Base-by-base conservation (phyloP, 2,113 vertebrate genomes). In the Formicarius rufipectus region DNA sequence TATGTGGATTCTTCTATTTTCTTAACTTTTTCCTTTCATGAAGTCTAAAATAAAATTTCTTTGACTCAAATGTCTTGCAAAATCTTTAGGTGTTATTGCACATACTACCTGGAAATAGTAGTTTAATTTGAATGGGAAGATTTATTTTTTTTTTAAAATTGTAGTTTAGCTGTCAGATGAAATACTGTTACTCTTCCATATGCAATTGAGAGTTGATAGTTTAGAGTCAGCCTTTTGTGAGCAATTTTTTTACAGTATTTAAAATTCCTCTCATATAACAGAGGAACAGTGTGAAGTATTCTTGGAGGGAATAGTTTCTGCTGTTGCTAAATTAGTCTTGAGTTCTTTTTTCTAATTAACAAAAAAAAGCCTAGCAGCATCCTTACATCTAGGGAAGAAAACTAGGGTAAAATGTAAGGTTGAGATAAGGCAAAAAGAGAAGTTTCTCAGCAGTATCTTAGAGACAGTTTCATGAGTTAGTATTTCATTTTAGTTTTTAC, bases 341-440 rank as follows among this genome's bases (percentile, higher is more conserved):
- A 89, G 64, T 60, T 74, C 50, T 76, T 62, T 21, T 90, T 95
- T 91, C 71, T 91, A 87, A 91, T 87, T 90, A 87, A 64, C 14
- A 84, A 73, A 76, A 77, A 62, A 37, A 40, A 62, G 71, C 37
- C 33, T 12, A 69, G 40, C n/a, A 69, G 49, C 5, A 1, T 79
- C 37, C 49, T 84, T 94, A 82, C 11, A 3, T 42, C 31, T 31
- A 12, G 13, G 31, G n/a, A 83, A 52, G 31, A 86, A 93, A 95
- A 62, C 15, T 16, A 42, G 28, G n/a, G 64, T 14, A 82, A 94
- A 90, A 68, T 69, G 8, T 9, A 2, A 37, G 31, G 20, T 17
- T n/a, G 31, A 95, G 92, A 80, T 87, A 94, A 85, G 42, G 39
- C 31, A 62, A 81, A 85, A 87, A 60, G 5, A 20, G 3, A 39